These are phyloP conservation scores for Zaprionus inermis DNA, from an alignment of 1,140 invertebrate genomes.

Conservation along the genomic window DNA sequence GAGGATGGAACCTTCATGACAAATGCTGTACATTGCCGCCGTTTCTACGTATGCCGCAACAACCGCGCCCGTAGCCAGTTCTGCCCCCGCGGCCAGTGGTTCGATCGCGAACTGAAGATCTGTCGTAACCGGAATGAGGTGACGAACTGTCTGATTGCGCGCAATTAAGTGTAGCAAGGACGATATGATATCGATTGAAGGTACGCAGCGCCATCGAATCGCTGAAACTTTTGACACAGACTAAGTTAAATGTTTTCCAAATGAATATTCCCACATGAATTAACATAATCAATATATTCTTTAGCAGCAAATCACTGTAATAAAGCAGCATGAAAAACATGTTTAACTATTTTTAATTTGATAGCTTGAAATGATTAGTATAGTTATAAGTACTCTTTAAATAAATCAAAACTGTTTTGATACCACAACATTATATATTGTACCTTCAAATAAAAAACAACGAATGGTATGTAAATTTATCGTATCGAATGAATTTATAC, in stretches of 20 bases:
- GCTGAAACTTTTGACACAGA: conserved; percentile 1
- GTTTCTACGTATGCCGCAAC: conserved; percentile 49
- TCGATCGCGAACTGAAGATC: conserved; percentile 44
- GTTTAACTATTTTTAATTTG: too few species aligned
- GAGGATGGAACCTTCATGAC: conserved; percentile 41
- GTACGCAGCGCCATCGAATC: background rate
- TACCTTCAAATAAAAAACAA: too few species aligned
- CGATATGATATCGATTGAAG: background rate
- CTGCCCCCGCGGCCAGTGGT: conserved; percentile 53
- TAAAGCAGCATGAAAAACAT: conserved; percentile 44
- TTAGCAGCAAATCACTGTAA: conserved; percentile 36
- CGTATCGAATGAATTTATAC: too few species aligned
- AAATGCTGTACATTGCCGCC: conserved; percentile 53
- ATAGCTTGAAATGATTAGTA: too few species aligned
- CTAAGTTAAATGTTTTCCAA: background rate
- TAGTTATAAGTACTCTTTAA: too few species aligned
- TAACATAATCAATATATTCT: background rate
- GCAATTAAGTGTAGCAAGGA: conserved; percentile 22
- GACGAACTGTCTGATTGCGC: conserved; percentile 26
- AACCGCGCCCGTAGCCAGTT: conserved; percentile 46
- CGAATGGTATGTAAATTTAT: too few species aligned
- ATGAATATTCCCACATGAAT: background rate
- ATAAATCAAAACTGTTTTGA: too few species aligned
- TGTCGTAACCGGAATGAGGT: conserved; percentile 38
- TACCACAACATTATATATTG: too few species aligned